These are phyloP conservation scores for Pelobates cultripes DNA, from an alignment of 2,797 vertebrate genomes.

Conservation along the genomic window DNA sequence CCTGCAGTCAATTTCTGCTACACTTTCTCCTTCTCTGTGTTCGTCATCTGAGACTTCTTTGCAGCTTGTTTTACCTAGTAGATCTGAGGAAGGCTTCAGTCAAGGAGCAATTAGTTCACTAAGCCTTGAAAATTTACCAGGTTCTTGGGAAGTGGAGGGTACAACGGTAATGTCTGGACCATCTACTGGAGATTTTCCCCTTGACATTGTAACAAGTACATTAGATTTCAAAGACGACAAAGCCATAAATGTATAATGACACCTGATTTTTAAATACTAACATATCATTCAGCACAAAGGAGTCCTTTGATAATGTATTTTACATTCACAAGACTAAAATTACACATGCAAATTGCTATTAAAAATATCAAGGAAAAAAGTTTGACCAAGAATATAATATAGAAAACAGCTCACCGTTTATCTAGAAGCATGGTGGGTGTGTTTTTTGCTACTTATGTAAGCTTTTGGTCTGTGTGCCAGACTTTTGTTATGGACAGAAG, in stretches of 20 bases:
- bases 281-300: conserved; percentile 41
- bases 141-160: conserved; percentile 70
- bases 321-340: conserved; percentile 56
- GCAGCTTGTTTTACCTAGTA: conserved; percentile 74
- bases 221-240: conserved; percentile 68
- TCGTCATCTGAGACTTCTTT: conserved; percentile 75
- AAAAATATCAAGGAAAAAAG: conserved; percentile 44
- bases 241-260: conserved; percentile 71
- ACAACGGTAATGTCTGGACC: conserved; percentile 56
- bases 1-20: conserved; percentile 78
- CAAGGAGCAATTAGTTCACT: conserved; percentile 72
- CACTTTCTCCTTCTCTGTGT: conserved; percentile 72
- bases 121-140: conserved; percentile 76
- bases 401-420: conserved; percentile 54
- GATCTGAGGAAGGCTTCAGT: conserved; percentile 72
- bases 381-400: conserved; percentile 45
- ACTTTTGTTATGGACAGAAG: conserved; percentile 66
- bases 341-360: conserved; percentile 45
- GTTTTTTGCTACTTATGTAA: conserved; percentile 65
- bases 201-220: conserved; percentile 68
- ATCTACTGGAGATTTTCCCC: conserved; percentile 64
- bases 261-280: conserved; percentile 42
- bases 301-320: conserved; percentile 46
- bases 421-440: conserved; percentile 66
- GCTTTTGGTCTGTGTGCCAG: conserved; percentile 68